Evolutionary conservation across 2,888 invertebrate genomes (phyloP).

Genomic region (Drosophila mimetica): DNA sequence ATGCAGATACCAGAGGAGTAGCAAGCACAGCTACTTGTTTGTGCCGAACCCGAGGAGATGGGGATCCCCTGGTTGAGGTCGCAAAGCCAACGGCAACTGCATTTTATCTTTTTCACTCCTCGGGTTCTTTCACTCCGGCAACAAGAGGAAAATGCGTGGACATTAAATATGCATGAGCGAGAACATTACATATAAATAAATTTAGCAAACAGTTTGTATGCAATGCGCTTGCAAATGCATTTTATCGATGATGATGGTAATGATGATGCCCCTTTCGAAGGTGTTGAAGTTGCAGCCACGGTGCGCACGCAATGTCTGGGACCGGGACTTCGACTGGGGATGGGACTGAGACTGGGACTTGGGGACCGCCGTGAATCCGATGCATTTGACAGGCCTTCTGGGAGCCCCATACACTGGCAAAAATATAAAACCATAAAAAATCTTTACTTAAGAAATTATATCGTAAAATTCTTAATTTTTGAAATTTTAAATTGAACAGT

Average conservation of each 20-base stretch:
- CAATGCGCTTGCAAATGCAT: constrained; percentile 74
- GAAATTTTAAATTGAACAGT: too few species aligned
- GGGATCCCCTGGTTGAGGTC: constrained; percentile 36
- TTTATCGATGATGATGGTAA: constrained; percentile 77
- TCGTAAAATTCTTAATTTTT: too few species aligned
- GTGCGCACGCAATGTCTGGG: constrained; percentile 60
- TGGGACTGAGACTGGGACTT: constrained; percentile 21
- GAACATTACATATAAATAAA: constrained; percentile 81
- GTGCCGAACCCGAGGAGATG: constrained; percentile 7
- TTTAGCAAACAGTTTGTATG: constrained; percentile 79
- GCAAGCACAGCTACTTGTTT: constrained; percentile 42
- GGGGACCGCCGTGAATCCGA: constrained; percentile 69
- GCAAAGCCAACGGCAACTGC: constrained; percentile 59
- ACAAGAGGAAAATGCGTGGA: constrained; percentile 70
- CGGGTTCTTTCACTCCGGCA: background rate
- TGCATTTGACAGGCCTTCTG: constrained; percentile 52
- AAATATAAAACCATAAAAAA: background rate
- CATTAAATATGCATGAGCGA: constrained; percentile 79
- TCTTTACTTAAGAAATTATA: too few species aligned
- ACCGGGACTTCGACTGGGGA: constrained; percentile 26
- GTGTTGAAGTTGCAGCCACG: constrained; percentile 72
- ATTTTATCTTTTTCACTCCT: constrained; percentile 55
- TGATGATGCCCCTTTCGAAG: constrained; percentile 69
- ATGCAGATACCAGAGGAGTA: constrained; percentile 43
- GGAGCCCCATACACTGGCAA: background rate